phyloP scores from a whole-genome alignment of 2,888 invertebrate genomes.

The Cephus runcator region DNA sequence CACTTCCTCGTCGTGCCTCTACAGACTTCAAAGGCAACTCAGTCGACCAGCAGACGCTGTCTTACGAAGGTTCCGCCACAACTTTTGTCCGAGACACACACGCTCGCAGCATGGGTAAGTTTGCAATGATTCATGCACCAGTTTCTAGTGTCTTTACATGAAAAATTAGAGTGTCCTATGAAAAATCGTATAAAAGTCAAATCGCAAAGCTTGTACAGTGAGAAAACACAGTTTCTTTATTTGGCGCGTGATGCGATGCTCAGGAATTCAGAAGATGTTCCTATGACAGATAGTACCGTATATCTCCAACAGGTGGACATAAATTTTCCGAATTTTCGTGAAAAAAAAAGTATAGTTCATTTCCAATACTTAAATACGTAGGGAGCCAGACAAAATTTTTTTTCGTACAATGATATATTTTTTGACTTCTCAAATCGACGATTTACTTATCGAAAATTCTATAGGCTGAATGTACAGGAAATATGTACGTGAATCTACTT shows the following conservation, averaged over 20 bases:
- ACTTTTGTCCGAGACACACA: constrained; percentile 16
- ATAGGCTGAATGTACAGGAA: not conserved
- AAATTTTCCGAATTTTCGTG: constrained; percentile 6
- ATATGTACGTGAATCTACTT: no score
- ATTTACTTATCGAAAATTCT: not conserved
- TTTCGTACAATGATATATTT: not conserved
- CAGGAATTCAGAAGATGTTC: not conserved
- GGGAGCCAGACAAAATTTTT: not conserved
- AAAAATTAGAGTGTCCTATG: not conserved
- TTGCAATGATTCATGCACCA: not conserved
- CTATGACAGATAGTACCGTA: not conserved
- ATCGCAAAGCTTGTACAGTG: not conserved
- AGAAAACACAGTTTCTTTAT: not conserved
- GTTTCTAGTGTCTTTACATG: not conserved
- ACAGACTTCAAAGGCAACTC: constrained; percentile 28
- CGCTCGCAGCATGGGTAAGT: constrained; percentile 30
- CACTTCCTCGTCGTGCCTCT: constrained; percentile 23
- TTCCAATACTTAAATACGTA: not conserved
- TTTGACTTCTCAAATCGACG: not conserved
- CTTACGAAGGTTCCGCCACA: constrained; percentile 10
- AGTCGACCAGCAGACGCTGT: constrained; percentile 21
- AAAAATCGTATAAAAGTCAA: not conserved
- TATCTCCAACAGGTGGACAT: not conserved
- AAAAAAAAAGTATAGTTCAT: not conserved
- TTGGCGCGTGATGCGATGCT: not conserved